Conservation (phyloP, 2,888 invertebrate species). For the Cosmopolites sordidus region DNA sequence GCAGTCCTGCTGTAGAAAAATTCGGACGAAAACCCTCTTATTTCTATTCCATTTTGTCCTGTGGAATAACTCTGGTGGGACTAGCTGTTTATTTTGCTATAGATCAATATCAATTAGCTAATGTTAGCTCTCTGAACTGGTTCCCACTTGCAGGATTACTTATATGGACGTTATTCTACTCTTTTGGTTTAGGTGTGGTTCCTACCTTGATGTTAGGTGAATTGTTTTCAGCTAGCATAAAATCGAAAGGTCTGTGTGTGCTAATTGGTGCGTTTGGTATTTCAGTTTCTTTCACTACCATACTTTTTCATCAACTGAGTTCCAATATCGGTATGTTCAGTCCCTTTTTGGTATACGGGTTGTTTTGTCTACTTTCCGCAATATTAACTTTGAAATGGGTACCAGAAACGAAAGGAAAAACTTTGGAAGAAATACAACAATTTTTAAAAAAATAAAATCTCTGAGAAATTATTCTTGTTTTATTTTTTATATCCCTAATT, state of each 20-base stretch:
- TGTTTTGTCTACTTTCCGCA: constrained; percentile 32
- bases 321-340: constrained; percentile 35
- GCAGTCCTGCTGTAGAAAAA: constrained; percentile 34
- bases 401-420: constrained; percentile 43
- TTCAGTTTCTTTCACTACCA: constrained; percentile 26
- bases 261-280: constrained; percentile 13
- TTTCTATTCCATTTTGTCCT: constrained; percentile 33
- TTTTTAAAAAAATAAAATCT: constrained; percentile 30
- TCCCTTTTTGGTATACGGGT: constrained; percentile 38
- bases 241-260: constrained; percentile 34
- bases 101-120: constrained; percentile 25
- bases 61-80: constrained; percentile 30
- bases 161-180: constrained; percentile 21
- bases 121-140: constrained; percentile 33
- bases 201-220: constrained; percentile 40
- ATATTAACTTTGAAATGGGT: constrained; percentile 36
- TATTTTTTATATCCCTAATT: background rate
- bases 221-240: constrained; percentile 39
- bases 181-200: constrained; percentile 35
- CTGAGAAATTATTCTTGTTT: background rate
- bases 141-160: constrained; percentile 38
- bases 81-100: constrained; percentile 37
- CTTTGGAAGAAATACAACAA: constrained; percentile 43
- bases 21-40: constrained; percentile 37
- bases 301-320: constrained; percentile 38